phyloP scores from a whole-genome alignment of 2,113 vertebrate genomes.

The Leptocoma aspasia region DNA sequence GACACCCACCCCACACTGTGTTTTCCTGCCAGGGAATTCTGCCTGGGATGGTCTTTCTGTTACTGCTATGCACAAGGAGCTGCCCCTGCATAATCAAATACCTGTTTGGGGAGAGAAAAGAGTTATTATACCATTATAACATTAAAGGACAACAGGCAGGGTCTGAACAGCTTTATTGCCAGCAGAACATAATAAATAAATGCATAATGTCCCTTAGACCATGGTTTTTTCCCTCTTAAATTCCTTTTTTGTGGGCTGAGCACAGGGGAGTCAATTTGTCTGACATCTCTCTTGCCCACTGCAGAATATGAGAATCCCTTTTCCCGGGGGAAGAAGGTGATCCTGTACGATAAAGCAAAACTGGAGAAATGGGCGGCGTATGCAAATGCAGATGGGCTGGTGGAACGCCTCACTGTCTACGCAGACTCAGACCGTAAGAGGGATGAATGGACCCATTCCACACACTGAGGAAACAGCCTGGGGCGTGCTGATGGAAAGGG shows the following conservation, averaged over 20 bases:
- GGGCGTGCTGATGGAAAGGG: neutral
- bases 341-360: constrained; percentile 76
- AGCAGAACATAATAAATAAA: neutral
- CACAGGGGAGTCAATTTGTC: neutral
- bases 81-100: neutral
- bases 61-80: neutral
- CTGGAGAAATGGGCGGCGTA: constrained; percentile 81
- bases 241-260: neutral
- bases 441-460: neutral
- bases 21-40: neutral
- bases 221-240: neutral
- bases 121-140: neutral
- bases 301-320: constrained; percentile 83
- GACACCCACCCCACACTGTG: neutral
- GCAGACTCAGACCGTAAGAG: constrained; percentile 80
- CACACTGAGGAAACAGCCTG: neutral
- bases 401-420: constrained; percentile 77
- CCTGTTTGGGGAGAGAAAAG: neutral
- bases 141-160: neutral
- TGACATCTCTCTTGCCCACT: neutral
- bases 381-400: constrained; percentile 74
- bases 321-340: constrained; percentile 74
- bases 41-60: neutral
- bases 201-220: neutral
- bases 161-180: neutral